Percentiles rank a stretch among this genome's conserved stretches.
These are phyloP conservation scores for Piaya cayana DNA, from an alignment of 2,113 vertebrate genomes.

Conservation along the genomic window DNA sequence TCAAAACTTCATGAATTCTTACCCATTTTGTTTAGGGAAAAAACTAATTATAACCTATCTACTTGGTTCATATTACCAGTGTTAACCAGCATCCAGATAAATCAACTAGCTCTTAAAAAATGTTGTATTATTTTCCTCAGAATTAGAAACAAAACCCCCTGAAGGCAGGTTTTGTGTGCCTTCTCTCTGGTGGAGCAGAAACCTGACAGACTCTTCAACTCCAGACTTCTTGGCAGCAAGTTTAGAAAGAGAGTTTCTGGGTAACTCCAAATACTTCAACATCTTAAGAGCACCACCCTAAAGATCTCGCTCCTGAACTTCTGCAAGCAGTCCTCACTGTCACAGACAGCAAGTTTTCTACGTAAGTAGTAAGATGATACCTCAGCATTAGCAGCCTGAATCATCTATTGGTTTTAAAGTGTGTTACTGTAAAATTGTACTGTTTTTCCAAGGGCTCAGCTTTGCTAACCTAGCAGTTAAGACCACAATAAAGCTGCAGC, in stretches of 20 bases:
- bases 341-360: not conserved
- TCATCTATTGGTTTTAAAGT: not conserved
- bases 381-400: not conserved
- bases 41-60: not conserved
- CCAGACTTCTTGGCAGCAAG: not conserved
- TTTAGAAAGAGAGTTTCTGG: not conserved
- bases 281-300: not conserved
- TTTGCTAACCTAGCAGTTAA: not conserved
- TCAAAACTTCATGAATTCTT: not conserved
- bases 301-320: not conserved
- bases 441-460: not conserved
- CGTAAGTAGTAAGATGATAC: not conserved
- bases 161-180: not conserved
- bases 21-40: not conserved
- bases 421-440: not conserved
- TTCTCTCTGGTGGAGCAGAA: not conserved
- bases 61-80: not conserved
- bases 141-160: not conserved
- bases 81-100: not conserved
- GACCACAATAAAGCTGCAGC: not conserved
- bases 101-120: not conserved
- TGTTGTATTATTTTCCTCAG: not conserved
- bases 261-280: not conserved
- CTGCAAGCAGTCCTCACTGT: too few species aligned
- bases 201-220: not conserved